Conservation (phyloP, 2,888 invertebrate species). For the Plemyria rubiginata region DNA sequence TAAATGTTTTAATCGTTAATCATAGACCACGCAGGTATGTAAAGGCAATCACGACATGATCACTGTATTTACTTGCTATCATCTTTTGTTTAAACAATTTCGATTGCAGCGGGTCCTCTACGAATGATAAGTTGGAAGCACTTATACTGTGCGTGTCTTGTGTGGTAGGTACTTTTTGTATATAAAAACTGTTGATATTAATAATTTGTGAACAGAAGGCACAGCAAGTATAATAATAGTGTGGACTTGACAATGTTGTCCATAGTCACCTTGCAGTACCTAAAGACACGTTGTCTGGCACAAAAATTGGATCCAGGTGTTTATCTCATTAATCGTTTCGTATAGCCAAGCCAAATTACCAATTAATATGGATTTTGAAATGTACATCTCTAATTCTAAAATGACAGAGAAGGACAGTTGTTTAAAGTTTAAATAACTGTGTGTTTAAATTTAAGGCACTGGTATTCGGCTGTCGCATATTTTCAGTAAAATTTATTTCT, state of each 20-base stretch:
- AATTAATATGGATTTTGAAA: not conserved
- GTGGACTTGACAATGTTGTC: not conserved
- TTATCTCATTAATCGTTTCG: slow-evolving; percentile 1
- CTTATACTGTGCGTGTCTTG: no score
- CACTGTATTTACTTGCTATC: no score
- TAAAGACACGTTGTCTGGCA: not conserved
- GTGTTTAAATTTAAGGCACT: no score
- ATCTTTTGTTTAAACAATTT: no score
- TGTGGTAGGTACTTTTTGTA: no score
- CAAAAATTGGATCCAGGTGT: not conserved
- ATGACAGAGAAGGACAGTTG: not conserved
- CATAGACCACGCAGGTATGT: no score
- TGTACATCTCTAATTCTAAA: not conserved
- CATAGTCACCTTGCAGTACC: not conserved
- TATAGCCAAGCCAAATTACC: not conserved
- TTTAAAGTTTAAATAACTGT: no score
- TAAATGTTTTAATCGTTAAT: no score
- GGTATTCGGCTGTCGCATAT: not conserved
- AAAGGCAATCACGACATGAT: no score
- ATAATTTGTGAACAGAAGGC: not conserved
- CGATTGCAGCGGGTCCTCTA: no score
- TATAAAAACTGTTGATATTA: no score
- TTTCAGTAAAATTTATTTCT: not conserved
- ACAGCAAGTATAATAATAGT: not conserved
- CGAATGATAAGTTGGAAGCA: no score